These are phyloP conservation scores for Nothobranchius furzeri DNA, from an alignment of 2,113 vertebrate genomes.

Conservation along the genomic window DNA sequence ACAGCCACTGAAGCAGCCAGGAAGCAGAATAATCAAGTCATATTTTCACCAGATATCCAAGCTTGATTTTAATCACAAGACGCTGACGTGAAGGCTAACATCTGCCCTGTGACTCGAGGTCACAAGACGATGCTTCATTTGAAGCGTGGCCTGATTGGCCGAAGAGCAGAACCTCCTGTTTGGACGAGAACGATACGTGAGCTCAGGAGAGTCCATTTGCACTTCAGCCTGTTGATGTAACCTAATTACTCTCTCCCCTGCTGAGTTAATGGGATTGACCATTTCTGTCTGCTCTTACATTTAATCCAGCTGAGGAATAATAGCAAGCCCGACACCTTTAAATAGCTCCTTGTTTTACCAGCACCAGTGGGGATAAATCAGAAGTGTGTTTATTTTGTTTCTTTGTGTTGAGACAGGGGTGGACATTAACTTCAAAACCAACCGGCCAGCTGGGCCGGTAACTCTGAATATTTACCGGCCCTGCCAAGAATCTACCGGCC, in stretches of 20 bases:
- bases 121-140: constrained; percentile 10
- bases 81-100: constrained; percentile 15
- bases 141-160: not conserved
- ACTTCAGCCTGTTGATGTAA: constrained; percentile 32
- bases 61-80: constrained; percentile 36
- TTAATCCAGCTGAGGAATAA: constrained; percentile 57
- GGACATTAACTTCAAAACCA: too few relatives aligned
- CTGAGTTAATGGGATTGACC: constrained; percentile 58
- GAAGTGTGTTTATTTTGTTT: not conserved
- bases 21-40: constrained; percentile 43
- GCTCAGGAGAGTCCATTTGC: constrained; percentile 6
- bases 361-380: not conserved
- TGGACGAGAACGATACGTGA: constrained; percentile 3
- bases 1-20: constrained; percentile 44
- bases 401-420: constrained; percentile 13
- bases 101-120: not conserved
- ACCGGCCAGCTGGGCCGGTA: too few relatives aligned
- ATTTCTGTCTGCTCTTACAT: constrained; percentile 36
- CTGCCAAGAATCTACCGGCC: too few relatives aligned
- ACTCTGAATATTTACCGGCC: too few relatives aligned
- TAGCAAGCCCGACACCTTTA: constrained; percentile 6
- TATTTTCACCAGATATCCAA: constrained; percentile 39
- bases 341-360: constrained; percentile 11
- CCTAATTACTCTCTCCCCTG: constrained; percentile 30
- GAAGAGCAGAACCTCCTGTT: constrained; percentile 6